Conservation (phyloP, 2,113 vertebrate genomes). For the Dendrocopos noguchii region DNA sequence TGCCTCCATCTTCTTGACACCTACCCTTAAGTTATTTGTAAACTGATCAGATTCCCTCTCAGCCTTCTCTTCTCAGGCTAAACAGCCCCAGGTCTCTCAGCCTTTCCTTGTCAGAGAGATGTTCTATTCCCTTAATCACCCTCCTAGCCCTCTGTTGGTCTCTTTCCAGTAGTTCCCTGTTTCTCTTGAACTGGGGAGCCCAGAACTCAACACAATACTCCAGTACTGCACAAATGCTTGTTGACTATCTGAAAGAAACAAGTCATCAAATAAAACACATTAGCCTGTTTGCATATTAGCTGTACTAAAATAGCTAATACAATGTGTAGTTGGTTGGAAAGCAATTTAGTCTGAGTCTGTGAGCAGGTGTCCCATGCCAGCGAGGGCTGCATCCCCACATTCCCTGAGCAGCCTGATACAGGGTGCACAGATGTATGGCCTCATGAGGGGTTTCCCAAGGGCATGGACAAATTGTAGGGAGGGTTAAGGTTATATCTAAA, state of each 20-base stretch:
- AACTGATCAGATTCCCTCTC: too few relatives aligned
- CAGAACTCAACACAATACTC: too few relatives aligned
- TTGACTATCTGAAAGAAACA: not conserved
- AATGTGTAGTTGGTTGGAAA: not conserved
- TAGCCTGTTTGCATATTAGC: not conserved
- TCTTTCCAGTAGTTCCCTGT: too few relatives aligned
- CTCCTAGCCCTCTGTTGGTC: too few relatives aligned
- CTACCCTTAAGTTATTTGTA: too few relatives aligned
- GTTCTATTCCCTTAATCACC: too few relatives aligned
- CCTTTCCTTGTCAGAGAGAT: too few relatives aligned
- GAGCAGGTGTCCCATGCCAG: not conserved
- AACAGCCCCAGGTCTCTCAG: too few relatives aligned
- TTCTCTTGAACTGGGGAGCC: too few relatives aligned
- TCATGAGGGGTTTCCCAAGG: not conserved
- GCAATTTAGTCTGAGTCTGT: not conserved
- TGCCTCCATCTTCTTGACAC: too few relatives aligned
- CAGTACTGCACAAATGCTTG: not conserved
- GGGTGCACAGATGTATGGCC: not conserved
- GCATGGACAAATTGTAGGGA: not conserved
- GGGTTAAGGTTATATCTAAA: not conserved
- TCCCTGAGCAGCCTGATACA: not conserved
- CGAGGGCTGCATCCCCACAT: not conserved
- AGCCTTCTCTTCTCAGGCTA: too few relatives aligned
- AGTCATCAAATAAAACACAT: not conserved
- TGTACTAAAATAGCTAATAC: not conserved